These are phyloP conservation scores for Chirona hameri DNA, from an alignment of 2,888 invertebrate species.

Conservation along the genomic window DNA sequence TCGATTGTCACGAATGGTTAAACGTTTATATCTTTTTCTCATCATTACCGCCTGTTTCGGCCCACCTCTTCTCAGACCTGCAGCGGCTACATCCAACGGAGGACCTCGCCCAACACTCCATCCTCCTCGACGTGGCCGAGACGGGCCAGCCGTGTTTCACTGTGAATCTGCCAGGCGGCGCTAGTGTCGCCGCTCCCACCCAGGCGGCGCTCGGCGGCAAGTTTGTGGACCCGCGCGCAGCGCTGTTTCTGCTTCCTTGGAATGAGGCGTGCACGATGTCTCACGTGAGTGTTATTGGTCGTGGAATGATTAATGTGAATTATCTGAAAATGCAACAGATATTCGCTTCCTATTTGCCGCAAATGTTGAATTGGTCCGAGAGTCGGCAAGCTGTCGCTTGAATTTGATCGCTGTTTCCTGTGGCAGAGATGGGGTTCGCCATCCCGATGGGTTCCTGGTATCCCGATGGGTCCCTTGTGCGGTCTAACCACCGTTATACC, in stretches of 20 bases:
- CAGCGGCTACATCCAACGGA: not conserved
- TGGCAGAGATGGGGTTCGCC: not conserved
- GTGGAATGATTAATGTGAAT: not conserved
- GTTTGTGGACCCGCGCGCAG: slow-evolving; percentile 43
- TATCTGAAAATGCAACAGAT: not conserved
- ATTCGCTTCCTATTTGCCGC: slow-evolving; percentile 33
- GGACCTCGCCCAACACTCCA: not conserved
- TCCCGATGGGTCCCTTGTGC: too few relatives aligned
- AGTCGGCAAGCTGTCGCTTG: not conserved
- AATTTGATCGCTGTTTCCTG: not conserved
- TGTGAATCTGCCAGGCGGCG: not conserved
- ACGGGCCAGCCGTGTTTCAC: slow-evolving; percentile 29
- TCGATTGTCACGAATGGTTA: too few relatives aligned
- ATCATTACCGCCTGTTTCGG: too few relatives aligned
- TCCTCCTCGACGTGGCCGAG: slow-evolving; percentile 10
- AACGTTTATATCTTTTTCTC: too few relatives aligned
- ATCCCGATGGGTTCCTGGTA: too few relatives aligned
- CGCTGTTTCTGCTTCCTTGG: slow-evolving; percentile 41
- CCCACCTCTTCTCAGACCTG: not conserved
- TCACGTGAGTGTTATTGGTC: slow-evolving; percentile 40
- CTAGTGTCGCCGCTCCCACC: not conserved
- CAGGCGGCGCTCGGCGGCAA: slow-evolving; percentile 12
- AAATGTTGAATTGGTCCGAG: too few relatives aligned
- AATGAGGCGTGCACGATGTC: slow-evolving; percentile 40
- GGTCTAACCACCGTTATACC: too few relatives aligned